phyloP scores from a whole-genome alignment of 2,797 vertebrate genomes.

The Gouania willdenowi region DNA sequence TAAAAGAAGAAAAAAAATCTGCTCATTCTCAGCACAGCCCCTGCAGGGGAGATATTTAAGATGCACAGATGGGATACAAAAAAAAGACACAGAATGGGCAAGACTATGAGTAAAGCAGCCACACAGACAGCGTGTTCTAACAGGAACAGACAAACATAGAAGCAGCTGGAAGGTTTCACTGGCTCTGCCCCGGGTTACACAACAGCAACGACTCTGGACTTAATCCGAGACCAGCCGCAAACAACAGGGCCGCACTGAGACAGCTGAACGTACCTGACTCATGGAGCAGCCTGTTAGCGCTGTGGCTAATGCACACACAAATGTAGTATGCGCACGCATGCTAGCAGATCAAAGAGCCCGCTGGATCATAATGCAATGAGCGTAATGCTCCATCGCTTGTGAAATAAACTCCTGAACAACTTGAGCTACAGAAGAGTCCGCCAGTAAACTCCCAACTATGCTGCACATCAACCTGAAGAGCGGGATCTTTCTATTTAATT shows the following conservation, averaged over 20 bases:
- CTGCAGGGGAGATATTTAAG: conserved; percentile 32
- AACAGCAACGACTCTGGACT: conserved; percentile 58
- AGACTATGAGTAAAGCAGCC: conserved; percentile 33
- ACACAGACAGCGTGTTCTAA: conserved; percentile 15
- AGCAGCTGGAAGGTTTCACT: conserved; percentile 44
- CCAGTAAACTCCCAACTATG: conserved; percentile 1
- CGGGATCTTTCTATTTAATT: too few relatives aligned
- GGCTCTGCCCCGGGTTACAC: conserved; percentile 60
- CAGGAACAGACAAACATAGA: conserved; percentile 35
- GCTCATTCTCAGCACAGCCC: conserved; percentile 11
- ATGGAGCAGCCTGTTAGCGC: conserved; percentile 11
- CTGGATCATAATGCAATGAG: conserved; percentile 24
- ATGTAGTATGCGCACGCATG: not conserved
- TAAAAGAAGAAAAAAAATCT: conserved; percentile 2
- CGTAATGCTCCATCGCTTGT: conserved; percentile 14
- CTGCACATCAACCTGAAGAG: too few relatives aligned
- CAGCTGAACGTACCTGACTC: conserved; percentile 39
- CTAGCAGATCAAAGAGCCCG: conserved; percentile 7
- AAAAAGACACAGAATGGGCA: conserved; percentile 28
- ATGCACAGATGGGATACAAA: conserved; percentile 26
- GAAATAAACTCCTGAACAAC: conserved; percentile 17
- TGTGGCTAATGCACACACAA: not conserved
- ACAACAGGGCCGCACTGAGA: conserved; percentile 47
- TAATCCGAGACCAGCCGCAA: conserved; percentile 52
- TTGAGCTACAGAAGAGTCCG: conserved; percentile 4